Conservation (phyloP, 2,888 invertebrate species). For the Teleogryllus oceanicus region DNA sequence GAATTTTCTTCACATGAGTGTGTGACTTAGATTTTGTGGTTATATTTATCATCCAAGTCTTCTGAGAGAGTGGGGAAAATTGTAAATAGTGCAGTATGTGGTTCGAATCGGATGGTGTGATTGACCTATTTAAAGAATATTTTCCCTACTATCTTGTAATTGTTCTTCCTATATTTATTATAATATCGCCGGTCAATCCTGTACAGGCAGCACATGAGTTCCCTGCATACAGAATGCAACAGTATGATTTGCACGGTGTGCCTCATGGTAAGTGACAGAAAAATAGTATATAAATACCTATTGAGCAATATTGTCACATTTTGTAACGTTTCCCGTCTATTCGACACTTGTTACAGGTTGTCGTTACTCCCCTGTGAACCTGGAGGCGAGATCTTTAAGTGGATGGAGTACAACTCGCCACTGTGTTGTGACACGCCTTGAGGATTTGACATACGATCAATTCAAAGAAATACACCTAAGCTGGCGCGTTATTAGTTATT, state of each 20-base stretch:
- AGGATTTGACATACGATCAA: slow-evolving; percentile 75
- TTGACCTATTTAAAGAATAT: slow-evolving; percentile 81
- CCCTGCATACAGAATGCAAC: slow-evolving; percentile 89
- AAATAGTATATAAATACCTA: background rate
- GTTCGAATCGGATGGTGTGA: slow-evolving; percentile 80
- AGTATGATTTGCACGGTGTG: slow-evolving; percentile 87
- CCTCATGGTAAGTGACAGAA: slow-evolving; percentile 69
- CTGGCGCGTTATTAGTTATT: slow-evolving; percentile 81
- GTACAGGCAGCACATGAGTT: slow-evolving; percentile 89
- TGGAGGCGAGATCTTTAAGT: slow-evolving; percentile 82
- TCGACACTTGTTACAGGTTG: slow-evolving; percentile 61
- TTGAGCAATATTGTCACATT: background rate
- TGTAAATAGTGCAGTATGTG: slow-evolving; percentile 54
- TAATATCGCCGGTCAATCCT: slow-evolving; percentile 81
- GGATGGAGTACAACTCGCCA: slow-evolving; percentile 86
- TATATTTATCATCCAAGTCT: no score
- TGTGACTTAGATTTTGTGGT: no score
- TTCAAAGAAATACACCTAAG: slow-evolving; percentile 74
- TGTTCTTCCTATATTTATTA: slow-evolving; percentile 82
- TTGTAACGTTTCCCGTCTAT: no score
- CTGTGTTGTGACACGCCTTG: slow-evolving; percentile 77
- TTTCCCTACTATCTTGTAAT: slow-evolving; percentile 81
- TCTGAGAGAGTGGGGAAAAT: no score
- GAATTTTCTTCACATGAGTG: no score
- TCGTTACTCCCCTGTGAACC: slow-evolving; percentile 76